Percentiles rank a stretch among this genome's conserved stretches.
Evolutionary conservation across 2,888 invertebrate species (phyloP).

Genomic region (Strigamia crassipes): DNA sequence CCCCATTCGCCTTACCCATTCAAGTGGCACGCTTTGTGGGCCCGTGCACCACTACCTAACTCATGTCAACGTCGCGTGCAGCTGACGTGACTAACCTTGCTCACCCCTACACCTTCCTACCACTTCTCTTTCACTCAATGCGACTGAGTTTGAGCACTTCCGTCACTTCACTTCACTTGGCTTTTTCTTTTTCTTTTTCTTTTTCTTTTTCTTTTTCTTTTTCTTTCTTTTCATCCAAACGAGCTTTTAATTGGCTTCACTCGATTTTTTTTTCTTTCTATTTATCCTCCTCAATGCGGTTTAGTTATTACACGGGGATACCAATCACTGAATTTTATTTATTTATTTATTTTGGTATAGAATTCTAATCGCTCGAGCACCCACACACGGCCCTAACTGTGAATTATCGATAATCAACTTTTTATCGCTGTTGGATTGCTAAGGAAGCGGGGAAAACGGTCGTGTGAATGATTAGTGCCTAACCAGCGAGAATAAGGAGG

Average conservation of each 20-base stretch:
- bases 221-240: neutral
- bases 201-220: neutral
- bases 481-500: too few species aligned
- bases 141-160: neutral
- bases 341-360: too few species aligned
- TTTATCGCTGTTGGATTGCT: too few species aligned
- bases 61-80: neutral
- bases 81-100: neutral
- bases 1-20: neutral
- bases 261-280: neutral
- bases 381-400: too few species aligned
- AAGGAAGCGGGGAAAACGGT: too few species aligned
- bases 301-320: too few species aligned
- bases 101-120: neutral
- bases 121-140: neutral
- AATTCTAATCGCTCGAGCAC: too few species aligned
- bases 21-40: neutral
- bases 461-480: too few species aligned
- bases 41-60: neutral
- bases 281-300: too few species aligned
- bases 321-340: too few species aligned
- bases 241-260: neutral
- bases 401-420: too few species aligned
- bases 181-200: neutral
- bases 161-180: neutral